Evolutionary conservation across 53 echinoderm and acorn worm genomes (phyloP).

Genomic region (Henricia sp.): DNA sequence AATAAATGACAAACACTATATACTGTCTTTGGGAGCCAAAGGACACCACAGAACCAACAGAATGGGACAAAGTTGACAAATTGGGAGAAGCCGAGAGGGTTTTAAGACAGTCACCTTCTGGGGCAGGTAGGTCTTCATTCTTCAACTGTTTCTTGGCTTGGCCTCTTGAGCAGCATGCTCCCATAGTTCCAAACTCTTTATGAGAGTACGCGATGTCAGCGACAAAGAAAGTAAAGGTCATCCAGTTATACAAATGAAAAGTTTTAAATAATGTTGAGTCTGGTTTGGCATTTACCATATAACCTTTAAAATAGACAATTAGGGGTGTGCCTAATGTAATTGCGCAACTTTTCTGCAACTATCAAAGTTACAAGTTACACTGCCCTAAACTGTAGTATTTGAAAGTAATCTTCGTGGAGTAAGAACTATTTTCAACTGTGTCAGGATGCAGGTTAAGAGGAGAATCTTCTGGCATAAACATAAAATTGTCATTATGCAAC

Average conservation of each 20-base stretch:
- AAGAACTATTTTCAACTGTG: too few relatives aligned
- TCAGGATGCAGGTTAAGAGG: too few relatives aligned
- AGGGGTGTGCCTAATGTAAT: too few relatives aligned
- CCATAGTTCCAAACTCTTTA: conserved; percentile 43
- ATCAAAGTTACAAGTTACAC: too few relatives aligned
- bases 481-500: too few relatives aligned
- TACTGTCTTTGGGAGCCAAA: background rate
- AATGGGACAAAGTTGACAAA: background rate
- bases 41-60: background rate
- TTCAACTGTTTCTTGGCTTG: conserved; percentile 45
- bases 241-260: background rate
- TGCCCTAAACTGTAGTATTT: too few relatives aligned
- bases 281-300: background rate
- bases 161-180: conserved; percentile 45
- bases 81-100: background rate
- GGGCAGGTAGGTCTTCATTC: conserved; percentile 28
- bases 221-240: conserved; percentile 19
- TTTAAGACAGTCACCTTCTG: conserved; percentile 40
- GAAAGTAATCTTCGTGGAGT: too few relatives aligned
- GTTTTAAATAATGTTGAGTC: background rate
- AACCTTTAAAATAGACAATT: background rate
- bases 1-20: too few relatives aligned
- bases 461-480: too few relatives aligned
- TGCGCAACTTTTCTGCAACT: too few relatives aligned
- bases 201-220: background rate